phyloP scores from a whole-genome alignment of 23 tunicate genomes.

The Ascidia mentula region DNA sequence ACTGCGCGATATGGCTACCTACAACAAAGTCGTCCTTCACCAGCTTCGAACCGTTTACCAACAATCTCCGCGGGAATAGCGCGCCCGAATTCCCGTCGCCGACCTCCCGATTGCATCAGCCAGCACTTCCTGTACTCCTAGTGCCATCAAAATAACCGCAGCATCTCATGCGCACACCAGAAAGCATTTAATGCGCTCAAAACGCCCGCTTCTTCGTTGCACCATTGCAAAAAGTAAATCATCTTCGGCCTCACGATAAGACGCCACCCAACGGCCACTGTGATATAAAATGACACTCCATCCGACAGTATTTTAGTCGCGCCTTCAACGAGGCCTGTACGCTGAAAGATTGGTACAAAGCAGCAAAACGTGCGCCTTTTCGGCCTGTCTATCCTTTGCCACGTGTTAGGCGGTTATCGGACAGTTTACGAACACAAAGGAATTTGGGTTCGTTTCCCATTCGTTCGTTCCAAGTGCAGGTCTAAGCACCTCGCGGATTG shows the following conservation, averaged over 20 bases:
- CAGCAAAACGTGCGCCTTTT: neutral
- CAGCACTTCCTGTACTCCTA: neutral
- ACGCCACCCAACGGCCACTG: slow-evolving; percentile 15
- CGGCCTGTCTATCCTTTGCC: neutral
- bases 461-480: too few species aligned
- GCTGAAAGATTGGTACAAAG: neutral
- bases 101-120: neutral
- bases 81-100: neutral
- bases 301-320: neutral
- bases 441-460: too few species aligned
- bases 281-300: neutral
- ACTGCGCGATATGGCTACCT: slow-evolving; percentile 64
- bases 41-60: slow-evolving; percentile 50
- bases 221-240: too few species aligned
- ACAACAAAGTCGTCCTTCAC: slow-evolving; percentile 59
- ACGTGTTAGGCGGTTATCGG: too few species aligned
- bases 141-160: neutral
- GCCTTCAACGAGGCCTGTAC: neutral
- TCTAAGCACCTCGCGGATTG: too few species aligned
- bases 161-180: neutral
- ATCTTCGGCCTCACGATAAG: too few species aligned
- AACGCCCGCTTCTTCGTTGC: too few species aligned
- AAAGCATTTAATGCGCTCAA: neutral
- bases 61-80: slow-evolving; percentile 59
- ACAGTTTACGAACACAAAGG: too few species aligned